Evolutionary conservation across 2,113 vertebrate species (phyloP), one percentile per base, ranked within the genome.

Genomic region (Sphyrna mokarran): DNA sequence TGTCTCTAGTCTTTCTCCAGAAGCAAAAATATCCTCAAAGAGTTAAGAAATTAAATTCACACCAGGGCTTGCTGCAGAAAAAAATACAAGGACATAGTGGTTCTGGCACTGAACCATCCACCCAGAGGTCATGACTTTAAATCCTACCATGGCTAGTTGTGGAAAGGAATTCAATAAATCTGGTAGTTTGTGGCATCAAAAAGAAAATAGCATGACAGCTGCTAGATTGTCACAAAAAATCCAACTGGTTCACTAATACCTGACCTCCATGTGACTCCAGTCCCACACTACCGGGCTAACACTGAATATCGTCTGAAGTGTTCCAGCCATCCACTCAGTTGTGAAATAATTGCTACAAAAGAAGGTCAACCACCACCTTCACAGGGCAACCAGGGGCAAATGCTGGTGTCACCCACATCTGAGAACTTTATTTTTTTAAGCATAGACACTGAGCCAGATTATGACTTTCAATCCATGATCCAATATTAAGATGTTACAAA

Each of bases 211-310:
- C 7, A 66, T 66, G 89, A 8, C 61, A 68, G 61, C 61, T 66
- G 61, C 89, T 37, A 37, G 33, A 22, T 63, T 93, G 89, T 93
- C 61, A 9, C 61, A 93, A 22, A 37, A 83, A 93, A 68, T 93
- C 89, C 33, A 89, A 66, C 16, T 20, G 33, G 18, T 66, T 37
- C 89, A 93, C 61, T 93, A 93, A 93, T 93, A 68, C 18, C 89
- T 93, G 61, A 68, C n/a, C 89, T 93, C 61, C 61, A 66, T 37
- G 61, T 93, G 89, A 93, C 89, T 93, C 89, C 89, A 37, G 89
- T n/a, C 33, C 61, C 61, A 93, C 33, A 66, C 18, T 93, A 66
- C 8, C 61, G 48, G 33, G 61, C 33, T 66, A 68, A 66, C 89
- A 7, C 89, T 37, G 66, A 66, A 61, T 37, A 16, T 33, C 89